phyloP scores from a whole-genome alignment of 2,113 vertebrate species.

The Pluvialis apricaria region DNA sequence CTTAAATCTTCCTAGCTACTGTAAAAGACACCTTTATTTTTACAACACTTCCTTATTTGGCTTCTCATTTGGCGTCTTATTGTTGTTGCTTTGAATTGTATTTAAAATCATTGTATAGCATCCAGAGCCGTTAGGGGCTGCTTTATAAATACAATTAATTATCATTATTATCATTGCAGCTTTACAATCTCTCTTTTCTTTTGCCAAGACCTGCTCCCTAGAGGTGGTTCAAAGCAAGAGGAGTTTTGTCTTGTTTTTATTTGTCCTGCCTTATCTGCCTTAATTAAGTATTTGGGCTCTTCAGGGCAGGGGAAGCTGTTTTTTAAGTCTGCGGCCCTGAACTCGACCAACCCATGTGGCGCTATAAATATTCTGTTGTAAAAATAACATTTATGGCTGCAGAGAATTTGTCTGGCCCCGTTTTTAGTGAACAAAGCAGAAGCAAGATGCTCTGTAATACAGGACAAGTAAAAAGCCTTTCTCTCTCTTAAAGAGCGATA shows the following conservation, averaged over 20 bases:
- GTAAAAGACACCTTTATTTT: not conserved
- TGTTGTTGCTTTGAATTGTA: not conserved
- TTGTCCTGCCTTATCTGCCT: slow-evolving; percentile 47
- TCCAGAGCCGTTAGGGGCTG: slow-evolving; percentile 3
- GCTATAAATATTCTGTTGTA: slow-evolving; percentile 5
- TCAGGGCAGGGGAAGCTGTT: slow-evolving; percentile 22
- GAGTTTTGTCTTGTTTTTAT: slow-evolving; percentile 51
- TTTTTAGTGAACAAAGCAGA: not conserved
- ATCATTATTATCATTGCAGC: slow-evolving; percentile 39
- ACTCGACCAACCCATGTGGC: not conserved
- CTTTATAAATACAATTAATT: slow-evolving; percentile 63
- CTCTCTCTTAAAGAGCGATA: not conserved
- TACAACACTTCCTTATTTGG: not conserved
- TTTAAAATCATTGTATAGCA: not conserved
- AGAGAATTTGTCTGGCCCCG: not conserved
- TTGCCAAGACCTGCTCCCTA: slow-evolving; percentile 57
- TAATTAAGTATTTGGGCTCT: slow-evolving; percentile 26
- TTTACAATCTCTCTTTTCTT: slow-evolving; percentile 50
- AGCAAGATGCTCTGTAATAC: not conserved
- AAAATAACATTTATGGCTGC: slow-evolving; percentile 11
- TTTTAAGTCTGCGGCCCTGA: slow-evolving; percentile 15
- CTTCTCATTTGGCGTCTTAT: not conserved
- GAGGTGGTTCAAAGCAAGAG: slow-evolving; percentile 50
- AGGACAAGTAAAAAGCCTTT: not conserved
- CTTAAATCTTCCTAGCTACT: not conserved